A percentile compares a stretch with the other conserved stretches of the same genome.
Evolutionary conservation across 1,140 invertebrate species (phyloP).

Genomic region (Apis mellifera): Amel_HAv3.1 CM009935.2:3918001-3918500

Average conservation of each 20-base stretch:
- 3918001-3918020: too few relatives aligned
- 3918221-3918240: neutral
- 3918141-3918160: too few relatives aligned
- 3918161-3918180: neutral
- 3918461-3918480: too few relatives aligned
- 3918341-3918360: neutral
- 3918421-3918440: neutral
- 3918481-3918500: neutral
- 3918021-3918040: too few relatives aligned
- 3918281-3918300: slow-evolving; percentile 4
- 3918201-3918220: neutral
- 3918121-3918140: too few relatives aligned
- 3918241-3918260: neutral
- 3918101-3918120: too few relatives aligned
- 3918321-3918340: neutral
- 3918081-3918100: too few relatives aligned
- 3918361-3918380: neutral
- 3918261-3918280: too few relatives aligned
- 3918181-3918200: neutral
- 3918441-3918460: neutral
- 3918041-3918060: too few relatives aligned
- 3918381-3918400: neutral
- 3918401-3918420: slow-evolving; percentile 2
- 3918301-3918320: neutral
- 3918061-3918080: too few relatives aligned